A percentile compares a stretch with the other conserved stretches of the same genome.
Conservation (phyloP, 2,113 vertebrate species). For the Poeciliopsis turrubarensis region DNA sequence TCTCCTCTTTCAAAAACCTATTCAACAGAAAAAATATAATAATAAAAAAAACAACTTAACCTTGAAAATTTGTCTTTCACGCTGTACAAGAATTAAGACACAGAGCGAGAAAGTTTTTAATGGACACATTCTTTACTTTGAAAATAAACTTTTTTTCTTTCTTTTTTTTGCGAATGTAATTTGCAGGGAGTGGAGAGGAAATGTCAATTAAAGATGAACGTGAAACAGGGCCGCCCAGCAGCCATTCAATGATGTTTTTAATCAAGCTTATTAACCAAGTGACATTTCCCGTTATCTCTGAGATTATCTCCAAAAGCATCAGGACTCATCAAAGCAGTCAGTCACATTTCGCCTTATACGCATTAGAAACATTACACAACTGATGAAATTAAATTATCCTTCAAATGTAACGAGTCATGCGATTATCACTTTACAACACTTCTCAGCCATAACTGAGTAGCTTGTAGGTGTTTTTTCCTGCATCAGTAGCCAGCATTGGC, state of each 20-base stretch:
- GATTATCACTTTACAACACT: not conserved
- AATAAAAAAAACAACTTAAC: not conserved
- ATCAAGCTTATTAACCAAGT: slow-evolving; percentile 45
- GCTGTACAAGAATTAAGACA: not conserved
- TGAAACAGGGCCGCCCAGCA: slow-evolving; percentile 40
- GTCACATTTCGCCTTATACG: slow-evolving; percentile 1
- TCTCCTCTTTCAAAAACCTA: slow-evolving; percentile 20
- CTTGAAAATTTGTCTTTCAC: slow-evolving; percentile 1
- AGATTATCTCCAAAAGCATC: slow-evolving; percentile 34
- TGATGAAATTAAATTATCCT: slow-evolving; percentile 13
- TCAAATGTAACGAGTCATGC: slow-evolving; percentile 12
- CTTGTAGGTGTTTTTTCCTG: not conserved
- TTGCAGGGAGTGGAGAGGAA: slow-evolving; percentile 36
- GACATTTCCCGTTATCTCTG: slow-evolving; percentile 43
- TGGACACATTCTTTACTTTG: not conserved
- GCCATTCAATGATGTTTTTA: slow-evolving; percentile 40
- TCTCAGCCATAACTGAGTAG: not conserved
- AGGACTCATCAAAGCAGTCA: not conserved
- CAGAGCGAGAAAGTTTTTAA: slow-evolving; percentile 1
- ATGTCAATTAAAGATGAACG: slow-evolving; percentile 36
- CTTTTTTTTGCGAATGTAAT: slow-evolving; percentile 15
- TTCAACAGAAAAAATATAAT: slow-evolving; percentile 16
- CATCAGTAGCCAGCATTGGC: not conserved
- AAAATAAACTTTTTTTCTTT: not conserved
- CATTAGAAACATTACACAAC: slow-evolving; percentile 7